Evolutionary conservation across 2,797 vertebrate species (phyloP).

Genomic region (Eulemur coronatus): DNA sequence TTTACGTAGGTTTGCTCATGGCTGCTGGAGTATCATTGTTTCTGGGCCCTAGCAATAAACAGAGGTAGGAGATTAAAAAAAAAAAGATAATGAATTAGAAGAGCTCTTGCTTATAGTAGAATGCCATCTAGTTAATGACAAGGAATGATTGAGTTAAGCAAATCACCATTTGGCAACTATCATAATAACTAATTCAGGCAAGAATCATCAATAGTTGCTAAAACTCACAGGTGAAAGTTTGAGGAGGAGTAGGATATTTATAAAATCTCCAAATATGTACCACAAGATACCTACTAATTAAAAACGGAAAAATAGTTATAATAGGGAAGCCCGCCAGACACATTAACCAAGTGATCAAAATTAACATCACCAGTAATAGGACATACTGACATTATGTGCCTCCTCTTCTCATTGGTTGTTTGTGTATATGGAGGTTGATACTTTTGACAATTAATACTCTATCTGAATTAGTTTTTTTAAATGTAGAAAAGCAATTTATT

Average conservation of each 20-base stretch:
- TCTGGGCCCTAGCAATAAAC: neutral
- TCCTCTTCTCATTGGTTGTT: neutral
- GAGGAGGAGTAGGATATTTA: neutral
- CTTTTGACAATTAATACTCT: neutral
- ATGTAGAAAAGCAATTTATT: too few relatives aligned
- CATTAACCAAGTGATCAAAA: neutral
- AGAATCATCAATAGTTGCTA: neutral
- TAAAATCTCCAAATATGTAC: neutral
- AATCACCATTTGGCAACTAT: neutral
- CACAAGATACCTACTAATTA: neutral
- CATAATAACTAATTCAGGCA: neutral
- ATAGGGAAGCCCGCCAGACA: neutral
- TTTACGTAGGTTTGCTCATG: neutral
- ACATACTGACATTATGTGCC: fast-evolving
- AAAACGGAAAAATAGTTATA: neutral
- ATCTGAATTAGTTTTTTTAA: neutral
- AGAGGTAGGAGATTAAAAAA: neutral
- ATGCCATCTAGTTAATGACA: neutral
- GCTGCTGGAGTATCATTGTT: neutral
- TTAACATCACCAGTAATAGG: neutral
- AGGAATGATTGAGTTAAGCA: neutral
- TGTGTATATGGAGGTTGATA: neutral
- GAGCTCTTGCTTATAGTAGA: neutral
- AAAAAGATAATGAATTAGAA: neutral
- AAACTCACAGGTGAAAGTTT: neutral